Conservation (phyloP, 2,888 invertebrate species). For the Geotrupes spiniger region DNA sequence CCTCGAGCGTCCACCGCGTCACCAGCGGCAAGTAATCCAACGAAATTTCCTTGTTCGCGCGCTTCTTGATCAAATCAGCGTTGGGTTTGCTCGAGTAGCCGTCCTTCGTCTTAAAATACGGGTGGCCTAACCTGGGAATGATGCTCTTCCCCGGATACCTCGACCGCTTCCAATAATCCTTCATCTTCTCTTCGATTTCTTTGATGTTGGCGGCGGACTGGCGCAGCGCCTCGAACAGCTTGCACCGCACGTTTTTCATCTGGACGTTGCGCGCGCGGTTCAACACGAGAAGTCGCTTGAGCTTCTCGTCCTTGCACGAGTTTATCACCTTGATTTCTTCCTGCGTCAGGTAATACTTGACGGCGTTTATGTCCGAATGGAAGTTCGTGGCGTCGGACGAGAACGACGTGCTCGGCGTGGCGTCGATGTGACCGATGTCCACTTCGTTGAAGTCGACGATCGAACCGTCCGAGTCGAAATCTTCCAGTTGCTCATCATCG, state of each 20-base stretch:
- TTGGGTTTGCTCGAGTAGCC: constrained; percentile 59
- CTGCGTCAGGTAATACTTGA: constrained; percentile 24
- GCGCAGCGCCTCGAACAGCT: constrained; percentile 30
- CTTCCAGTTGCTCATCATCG: constrained; percentile 21
- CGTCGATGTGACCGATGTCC: constrained; percentile 7
- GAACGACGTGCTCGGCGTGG: constrained; percentile 6
- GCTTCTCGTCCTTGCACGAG: constrained; percentile 30
- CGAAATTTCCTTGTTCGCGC: constrained; percentile 42
- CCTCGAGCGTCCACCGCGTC: constrained; percentile 54
- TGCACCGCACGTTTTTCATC: constrained; percentile 32
- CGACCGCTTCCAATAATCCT: constrained; percentile 7
- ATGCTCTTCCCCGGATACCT: constrained; percentile 5
- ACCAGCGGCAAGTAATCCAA: constrained; percentile 29
- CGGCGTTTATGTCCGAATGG: constrained; percentile 11
- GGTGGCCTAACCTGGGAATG: constrained; percentile 48
- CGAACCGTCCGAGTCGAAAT: constrained; percentile 13
- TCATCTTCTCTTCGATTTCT: constrained; percentile 16
- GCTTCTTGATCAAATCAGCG: constrained; percentile 54
- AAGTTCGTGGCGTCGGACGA: constrained; percentile 14
- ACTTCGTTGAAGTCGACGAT: constrained; percentile 10
- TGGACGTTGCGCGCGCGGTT: constrained; percentile 36
- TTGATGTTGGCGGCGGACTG: constrained; percentile 29
- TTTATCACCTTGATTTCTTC: constrained; percentile 35
- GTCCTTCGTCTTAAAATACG: constrained; percentile 66
- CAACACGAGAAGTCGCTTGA: constrained; percentile 32